phyloP scores from a whole-genome alignment of 2,113 vertebrate species.

The Prunella fulvescens region DNA sequence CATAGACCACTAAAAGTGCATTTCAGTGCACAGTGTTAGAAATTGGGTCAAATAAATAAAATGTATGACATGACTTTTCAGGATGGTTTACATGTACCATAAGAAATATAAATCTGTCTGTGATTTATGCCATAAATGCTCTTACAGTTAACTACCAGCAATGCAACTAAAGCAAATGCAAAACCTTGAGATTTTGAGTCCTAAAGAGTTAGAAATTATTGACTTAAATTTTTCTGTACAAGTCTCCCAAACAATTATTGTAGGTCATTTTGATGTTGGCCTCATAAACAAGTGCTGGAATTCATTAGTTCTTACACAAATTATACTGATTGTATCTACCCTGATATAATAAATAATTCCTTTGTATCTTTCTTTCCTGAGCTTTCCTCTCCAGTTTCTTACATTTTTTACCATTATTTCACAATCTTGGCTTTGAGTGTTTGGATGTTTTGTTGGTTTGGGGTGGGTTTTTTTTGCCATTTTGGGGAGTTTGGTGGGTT shows the following conservation, averaged over 20 bases:
- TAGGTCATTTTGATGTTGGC: not conserved
- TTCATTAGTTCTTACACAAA: not conserved
- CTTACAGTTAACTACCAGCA: not conserved
- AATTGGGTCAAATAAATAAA: not conserved
- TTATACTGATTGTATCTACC: not conserved
- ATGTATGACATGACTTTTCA: not conserved
- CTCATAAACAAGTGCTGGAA: not conserved
- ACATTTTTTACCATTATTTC: not conserved
- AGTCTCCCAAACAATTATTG: not conserved
- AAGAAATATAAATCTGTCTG: not conserved
- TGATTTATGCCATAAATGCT: not conserved
- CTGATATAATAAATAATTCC: not conserved
- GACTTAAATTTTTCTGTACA: not conserved
- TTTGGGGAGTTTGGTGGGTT: not conserved
- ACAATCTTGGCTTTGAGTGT: not conserved
- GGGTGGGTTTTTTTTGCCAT: too few relatives aligned
- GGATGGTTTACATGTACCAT: not conserved
- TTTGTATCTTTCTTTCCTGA: not conserved
- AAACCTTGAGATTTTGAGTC: not conserved
- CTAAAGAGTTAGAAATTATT: not conserved
- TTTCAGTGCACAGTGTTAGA: not conserved
- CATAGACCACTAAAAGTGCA: not conserved
- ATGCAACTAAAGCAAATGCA: not conserved
- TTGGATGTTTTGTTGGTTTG: not conserved
- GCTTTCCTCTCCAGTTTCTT: not conserved